phyloP scores from a whole-genome alignment of 2,113 vertebrate genomes.

The Crotalus viridis region DNA sequence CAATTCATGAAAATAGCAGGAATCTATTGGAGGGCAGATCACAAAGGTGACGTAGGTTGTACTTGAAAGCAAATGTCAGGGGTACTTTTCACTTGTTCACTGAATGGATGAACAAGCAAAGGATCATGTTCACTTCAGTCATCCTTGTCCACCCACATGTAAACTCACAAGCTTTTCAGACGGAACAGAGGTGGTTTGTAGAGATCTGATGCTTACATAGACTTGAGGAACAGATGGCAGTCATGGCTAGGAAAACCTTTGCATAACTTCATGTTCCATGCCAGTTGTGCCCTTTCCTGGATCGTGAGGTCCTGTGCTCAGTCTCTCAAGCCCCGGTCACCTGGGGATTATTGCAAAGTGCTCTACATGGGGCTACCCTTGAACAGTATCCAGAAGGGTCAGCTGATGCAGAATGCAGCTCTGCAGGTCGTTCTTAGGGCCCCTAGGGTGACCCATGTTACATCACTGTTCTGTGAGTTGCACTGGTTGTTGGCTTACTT shows the following conservation, averaged over 20 bases:
- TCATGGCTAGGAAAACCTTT: not conserved
- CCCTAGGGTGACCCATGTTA: too few relatives aligned
- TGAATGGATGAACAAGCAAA: not conserved
- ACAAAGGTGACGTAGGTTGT: not conserved
- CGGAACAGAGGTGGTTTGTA: not conserved
- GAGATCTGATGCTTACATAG: not conserved
- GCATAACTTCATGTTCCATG: not conserved
- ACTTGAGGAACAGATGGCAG: not conserved
- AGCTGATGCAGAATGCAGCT: too few relatives aligned
- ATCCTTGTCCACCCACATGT: not conserved
- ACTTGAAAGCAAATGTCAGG: not conserved
- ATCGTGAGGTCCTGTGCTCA: not conserved
- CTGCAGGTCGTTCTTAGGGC: too few relatives aligned
- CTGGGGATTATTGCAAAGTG: not conserved
- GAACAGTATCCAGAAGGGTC: too few relatives aligned
- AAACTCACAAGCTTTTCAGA: not conserved
- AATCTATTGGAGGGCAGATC: not conserved
- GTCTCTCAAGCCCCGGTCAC: not conserved
- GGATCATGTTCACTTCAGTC: not conserved
- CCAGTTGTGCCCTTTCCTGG: not conserved
- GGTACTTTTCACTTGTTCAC: not conserved
- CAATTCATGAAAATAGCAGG: not conserved
- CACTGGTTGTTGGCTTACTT: too few relatives aligned
- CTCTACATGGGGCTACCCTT: too few relatives aligned
- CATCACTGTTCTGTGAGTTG: too few relatives aligned